A percentile compares a stretch with the other conserved stretches of the same genome.
These are phyloP conservation scores for Trichopoda pennipes DNA, from an alignment of 2,888 invertebrate genomes.

Conservation along the genomic window DNA sequence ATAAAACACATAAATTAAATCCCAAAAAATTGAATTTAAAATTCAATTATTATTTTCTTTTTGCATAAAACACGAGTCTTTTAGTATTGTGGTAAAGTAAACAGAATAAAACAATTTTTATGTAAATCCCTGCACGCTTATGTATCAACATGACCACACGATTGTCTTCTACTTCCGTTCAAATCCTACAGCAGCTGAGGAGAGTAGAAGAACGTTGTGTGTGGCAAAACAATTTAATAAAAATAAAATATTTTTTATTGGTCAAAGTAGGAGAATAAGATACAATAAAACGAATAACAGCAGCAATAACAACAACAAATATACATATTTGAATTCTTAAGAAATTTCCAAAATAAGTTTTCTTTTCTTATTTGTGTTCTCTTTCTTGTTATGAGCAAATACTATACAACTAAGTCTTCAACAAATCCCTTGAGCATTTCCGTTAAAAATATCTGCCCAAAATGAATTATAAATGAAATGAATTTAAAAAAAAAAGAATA, in stretches of 20 bases:
- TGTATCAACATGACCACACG: slow-evolving; percentile 25
- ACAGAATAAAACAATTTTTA: slow-evolving; percentile 15
- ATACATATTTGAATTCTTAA: neutral
- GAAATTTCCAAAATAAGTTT: slow-evolving; percentile 2
- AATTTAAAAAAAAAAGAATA: slow-evolving; percentile 30
- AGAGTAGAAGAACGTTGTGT: neutral
- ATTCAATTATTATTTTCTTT: slow-evolving; percentile 24
- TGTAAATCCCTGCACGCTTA: slow-evolving; percentile 51
- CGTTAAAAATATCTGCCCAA: slow-evolving; percentile 36
- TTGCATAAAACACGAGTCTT: neutral
- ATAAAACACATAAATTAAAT: neutral
- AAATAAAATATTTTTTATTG: slow-evolving; percentile 45
- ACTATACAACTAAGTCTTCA: neutral
- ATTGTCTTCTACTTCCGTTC: neutral
- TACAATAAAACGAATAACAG: neutral
- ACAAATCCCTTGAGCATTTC: slow-evolving; percentile 52
- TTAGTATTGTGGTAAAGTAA: neutral
- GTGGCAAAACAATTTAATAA: slow-evolving; percentile 22
- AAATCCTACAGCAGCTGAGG: neutral
- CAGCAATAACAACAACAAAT: neutral
- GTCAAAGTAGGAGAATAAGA: slow-evolving; percentile 6
- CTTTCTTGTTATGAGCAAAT: neutral
- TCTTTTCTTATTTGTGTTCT: neutral
- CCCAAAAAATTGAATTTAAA: slow-evolving; percentile 10
- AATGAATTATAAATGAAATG: slow-evolving; percentile 42